Evolutionary conservation across 1,140 invertebrate genomes (phyloP).

Genomic region (Euglossa dilemma): DNA sequence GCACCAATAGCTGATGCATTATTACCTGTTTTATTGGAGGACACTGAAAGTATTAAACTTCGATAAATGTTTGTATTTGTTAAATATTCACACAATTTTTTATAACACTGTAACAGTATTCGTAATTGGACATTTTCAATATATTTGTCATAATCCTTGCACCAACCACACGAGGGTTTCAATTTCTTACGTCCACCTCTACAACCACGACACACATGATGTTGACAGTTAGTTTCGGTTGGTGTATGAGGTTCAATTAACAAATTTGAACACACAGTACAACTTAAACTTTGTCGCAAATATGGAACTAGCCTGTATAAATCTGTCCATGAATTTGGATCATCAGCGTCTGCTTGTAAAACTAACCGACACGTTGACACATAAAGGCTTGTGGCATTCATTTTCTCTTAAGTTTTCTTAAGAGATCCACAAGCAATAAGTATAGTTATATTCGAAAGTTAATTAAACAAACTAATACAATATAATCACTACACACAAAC

Average conservation of each 20-base stretch:
- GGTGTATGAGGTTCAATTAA: conserved; percentile 92
- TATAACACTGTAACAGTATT: conserved; percentile 93
- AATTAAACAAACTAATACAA: conserved; percentile 59
- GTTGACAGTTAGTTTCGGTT: conserved; percentile 91
- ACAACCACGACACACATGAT: conserved; percentile 92
- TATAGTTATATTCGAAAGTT: conserved; percentile 19
- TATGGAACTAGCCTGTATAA: conserved; percentile 92
- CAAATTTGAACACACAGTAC: conserved; percentile 93
- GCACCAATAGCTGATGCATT: conserved; percentile 77
- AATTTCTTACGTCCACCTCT: conserved; percentile 92
- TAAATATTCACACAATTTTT: conserved; percentile 93
- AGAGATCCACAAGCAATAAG: neutral
- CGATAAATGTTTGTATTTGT: conserved; percentile 88
- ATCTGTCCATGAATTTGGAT: conserved; percentile 89
- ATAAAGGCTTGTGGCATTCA: conserved; percentile 94
- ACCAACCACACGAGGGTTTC: conserved; percentile 92
- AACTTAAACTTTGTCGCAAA: conserved; percentile 92
- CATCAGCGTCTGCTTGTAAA: conserved; percentile 87
- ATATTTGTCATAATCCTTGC: conserved; percentile 92
- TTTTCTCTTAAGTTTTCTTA: conserved; percentile 74
- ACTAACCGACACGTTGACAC: conserved; percentile 91
- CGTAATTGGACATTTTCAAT: conserved; percentile 91
- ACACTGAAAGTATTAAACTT: conserved; percentile 81
- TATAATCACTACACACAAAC: conserved; percentile 75
- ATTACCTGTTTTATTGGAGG: conserved; percentile 82